A percentile compares a stretch with the other conserved stretches of the same genome.
Evolutionary conservation across 1,140 invertebrate species (phyloP).

Genomic region (Euura lappo): DNA sequence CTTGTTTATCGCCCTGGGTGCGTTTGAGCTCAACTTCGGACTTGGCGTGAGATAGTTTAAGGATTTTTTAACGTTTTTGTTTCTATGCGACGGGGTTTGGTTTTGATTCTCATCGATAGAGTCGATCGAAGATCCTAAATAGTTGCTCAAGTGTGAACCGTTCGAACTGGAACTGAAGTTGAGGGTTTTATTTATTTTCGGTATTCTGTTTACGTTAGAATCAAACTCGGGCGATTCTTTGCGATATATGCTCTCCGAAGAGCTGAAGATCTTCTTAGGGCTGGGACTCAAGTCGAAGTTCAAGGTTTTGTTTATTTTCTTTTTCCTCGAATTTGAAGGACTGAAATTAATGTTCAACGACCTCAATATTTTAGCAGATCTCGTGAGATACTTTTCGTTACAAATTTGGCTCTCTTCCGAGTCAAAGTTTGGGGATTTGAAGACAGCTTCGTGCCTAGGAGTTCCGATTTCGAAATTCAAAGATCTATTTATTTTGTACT

Average conservation of each 20-base stretch:
- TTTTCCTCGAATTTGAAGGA: constrained; percentile 29
- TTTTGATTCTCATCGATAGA: constrained; percentile 55
- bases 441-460: constrained; percentile 24
- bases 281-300: constrained; percentile 47
- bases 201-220: background rate
- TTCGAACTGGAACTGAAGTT: constrained; percentile 35
- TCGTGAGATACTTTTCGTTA: constrained; percentile 34
- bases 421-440: constrained; percentile 33
- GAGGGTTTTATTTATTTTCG: constrained; percentile 35
- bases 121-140: constrained; percentile 35
- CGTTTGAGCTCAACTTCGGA: constrained; percentile 21
- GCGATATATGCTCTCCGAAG: constrained; percentile 15
- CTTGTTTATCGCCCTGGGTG: constrained; percentile 16
- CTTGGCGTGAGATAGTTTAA: constrained; percentile 36
- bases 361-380: constrained; percentile 52
- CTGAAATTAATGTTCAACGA: constrained; percentile 41
- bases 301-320: constrained; percentile 46
- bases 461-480: constrained; percentile 41
- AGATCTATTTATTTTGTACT: constrained; percentile 41
- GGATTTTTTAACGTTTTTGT: constrained; percentile 36
- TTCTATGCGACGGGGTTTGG: constrained; percentile 43
- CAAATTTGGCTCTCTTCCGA: constrained; percentile 21
- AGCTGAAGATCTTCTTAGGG: constrained; percentile 31
- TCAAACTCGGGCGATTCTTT: background rate
- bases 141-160: constrained; percentile 32